phyloP scores from a whole-genome alignment of 1,140 invertebrate genomes.

The Dendroctonus valens region DNA sequence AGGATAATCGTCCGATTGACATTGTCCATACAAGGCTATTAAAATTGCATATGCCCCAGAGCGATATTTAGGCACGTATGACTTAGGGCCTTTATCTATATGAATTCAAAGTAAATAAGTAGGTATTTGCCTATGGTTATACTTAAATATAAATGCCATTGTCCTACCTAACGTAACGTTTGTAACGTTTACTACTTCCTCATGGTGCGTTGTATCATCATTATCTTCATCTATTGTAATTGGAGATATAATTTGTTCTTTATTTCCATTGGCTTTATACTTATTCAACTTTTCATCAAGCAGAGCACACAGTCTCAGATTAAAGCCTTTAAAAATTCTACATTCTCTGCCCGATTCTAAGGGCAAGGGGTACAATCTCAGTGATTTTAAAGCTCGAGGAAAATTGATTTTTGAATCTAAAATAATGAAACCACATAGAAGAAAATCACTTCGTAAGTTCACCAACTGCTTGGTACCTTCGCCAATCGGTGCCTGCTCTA shows the following conservation, averaged over 20 bases:
- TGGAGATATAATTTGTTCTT: conserved; percentile 4
- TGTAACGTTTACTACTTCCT: neutral
- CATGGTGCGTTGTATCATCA: neutral
- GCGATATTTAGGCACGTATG: too few species aligned
- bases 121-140: conserved; percentile 44
- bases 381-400: conserved; percentile 71
- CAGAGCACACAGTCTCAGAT: conserved; percentile 73
- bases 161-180: too few species aligned
- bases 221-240: conserved; percentile 3
- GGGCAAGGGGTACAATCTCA: conserved; percentile 79
- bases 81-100: too few species aligned
- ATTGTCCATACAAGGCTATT: too few species aligned
- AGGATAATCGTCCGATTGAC: too few species aligned
- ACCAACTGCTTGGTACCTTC: conserved; percentile 50
- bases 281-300: conserved; percentile 70
- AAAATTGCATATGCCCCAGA: too few species aligned
- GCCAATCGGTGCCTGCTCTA: conserved; percentile 63
- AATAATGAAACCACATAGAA: too few species aligned
- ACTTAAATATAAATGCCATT: neutral
- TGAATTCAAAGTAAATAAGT: too few species aligned
- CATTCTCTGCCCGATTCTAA: conserved; percentile 80
- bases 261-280: conserved; percentile 47
- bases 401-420: conserved; percentile 64
- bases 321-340: conserved; percentile 82
- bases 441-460: neutral